Conservation (phyloP, 1,140 invertebrate genomes). For the Battus philenor region DNA sequence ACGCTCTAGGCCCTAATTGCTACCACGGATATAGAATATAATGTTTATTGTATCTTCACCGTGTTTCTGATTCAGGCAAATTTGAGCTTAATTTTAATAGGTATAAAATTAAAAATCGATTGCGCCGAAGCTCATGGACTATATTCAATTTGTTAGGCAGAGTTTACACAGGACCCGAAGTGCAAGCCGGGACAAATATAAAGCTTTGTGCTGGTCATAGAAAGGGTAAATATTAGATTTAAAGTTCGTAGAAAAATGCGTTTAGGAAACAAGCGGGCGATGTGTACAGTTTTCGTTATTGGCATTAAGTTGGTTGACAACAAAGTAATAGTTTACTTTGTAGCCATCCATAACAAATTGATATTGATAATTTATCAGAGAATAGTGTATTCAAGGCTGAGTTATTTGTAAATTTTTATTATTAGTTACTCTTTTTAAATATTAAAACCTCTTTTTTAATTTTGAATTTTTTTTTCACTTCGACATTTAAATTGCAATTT, state of each 20-base stretch:
- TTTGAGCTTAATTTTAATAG: conserved; percentile 28
- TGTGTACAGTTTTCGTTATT: conserved; percentile 70
- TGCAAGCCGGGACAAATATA: conserved; percentile 68
- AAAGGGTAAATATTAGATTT: conserved; percentile 66
- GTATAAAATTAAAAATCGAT: conserved; percentile 33
- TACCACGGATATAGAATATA: conserved; percentile 63
- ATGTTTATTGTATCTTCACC: conserved; percentile 55
- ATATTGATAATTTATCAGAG: conserved; percentile 43
- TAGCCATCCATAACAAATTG: conserved; percentile 42
- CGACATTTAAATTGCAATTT: too few species aligned
- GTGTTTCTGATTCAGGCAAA: conserved; percentile 18
- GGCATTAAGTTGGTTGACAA: conserved; percentile 47
- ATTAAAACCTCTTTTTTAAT: too few species aligned
- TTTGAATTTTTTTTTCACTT: too few species aligned
- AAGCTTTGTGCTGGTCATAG: conserved; percentile 65
- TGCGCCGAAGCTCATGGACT: conserved; percentile 20
- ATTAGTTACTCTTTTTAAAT: too few species aligned
- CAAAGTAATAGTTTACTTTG: conserved; percentile 36
- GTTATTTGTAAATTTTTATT: too few species aligned
- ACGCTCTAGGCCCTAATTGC: conserved; percentile 63
- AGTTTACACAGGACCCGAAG: conserved; percentile 71
- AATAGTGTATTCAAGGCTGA: too few species aligned
- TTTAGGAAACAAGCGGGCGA: conserved; percentile 52
- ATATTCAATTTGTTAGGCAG: conserved; percentile 64
- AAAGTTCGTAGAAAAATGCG: conserved; percentile 70